These are phyloP conservation scores for Cataglyphis livida DNA, from an alignment of 2,888 invertebrate species.

Conservation along the genomic window DNA sequence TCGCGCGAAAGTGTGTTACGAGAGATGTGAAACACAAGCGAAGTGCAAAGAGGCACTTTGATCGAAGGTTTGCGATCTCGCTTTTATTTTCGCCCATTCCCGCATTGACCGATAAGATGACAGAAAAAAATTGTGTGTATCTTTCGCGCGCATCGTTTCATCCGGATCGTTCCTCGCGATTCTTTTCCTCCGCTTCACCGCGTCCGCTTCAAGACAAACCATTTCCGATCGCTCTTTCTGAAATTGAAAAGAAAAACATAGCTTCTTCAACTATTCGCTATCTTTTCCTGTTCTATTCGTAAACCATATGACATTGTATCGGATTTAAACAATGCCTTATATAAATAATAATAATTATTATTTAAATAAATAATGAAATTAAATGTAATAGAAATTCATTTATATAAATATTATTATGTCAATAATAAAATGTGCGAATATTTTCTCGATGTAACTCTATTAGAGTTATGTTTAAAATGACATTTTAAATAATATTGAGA, in stretches of 20 bases:
- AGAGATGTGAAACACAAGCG: neutral
- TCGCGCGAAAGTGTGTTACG: slow-evolving; percentile 3
- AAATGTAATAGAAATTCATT: neutral
- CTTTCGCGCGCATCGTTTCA: neutral
- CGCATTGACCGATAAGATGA: neutral
- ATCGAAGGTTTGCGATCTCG: neutral
- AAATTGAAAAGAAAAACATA: slow-evolving; percentile 28
- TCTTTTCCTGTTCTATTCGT: neutral
- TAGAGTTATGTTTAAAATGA: neutral
- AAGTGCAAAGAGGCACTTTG: slow-evolving; percentile 2
- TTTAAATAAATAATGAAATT: neutral
- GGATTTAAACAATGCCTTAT: neutral
- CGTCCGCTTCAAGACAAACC: neutral
- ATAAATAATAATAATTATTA: neutral
- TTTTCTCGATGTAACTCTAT: neutral
- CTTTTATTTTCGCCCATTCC: neutral
- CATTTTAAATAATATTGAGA: neutral
- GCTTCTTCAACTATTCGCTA: neutral
- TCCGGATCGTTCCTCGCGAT: neutral
- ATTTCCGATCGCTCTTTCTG: slow-evolving; percentile 16
- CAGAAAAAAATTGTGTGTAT: neutral
- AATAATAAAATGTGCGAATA: neutral
- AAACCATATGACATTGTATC: slow-evolving; percentile 8
- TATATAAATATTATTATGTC: neutral
- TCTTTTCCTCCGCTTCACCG: neutral